Base-by-base conservation (phyloP, 92 coral and sea anemone species). In the Porites rus region DNA sequence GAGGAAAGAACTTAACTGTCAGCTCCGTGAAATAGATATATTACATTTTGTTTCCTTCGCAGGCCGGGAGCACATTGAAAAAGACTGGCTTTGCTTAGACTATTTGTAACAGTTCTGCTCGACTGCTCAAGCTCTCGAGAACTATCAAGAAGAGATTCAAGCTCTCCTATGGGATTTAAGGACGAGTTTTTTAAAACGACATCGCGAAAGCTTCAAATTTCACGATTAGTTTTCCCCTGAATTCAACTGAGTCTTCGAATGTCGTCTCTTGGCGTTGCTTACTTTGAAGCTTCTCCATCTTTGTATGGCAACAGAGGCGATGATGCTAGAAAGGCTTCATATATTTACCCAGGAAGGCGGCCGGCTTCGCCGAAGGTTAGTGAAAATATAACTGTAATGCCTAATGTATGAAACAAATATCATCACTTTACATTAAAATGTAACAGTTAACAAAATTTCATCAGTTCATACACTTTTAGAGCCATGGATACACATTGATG, bases 361-460 rank as follows among this genome's bases (percentile, higher is more conserved):
- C 69, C 13, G 17, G 46, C 46, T 38, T 38, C 60, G 52, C 19
- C 60, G 19, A 70, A 71, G 86, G 86, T 81, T 9, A 81, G 86
- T 53, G 3, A 21, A 53, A 24, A 56, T 56, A 56, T 9, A 56
- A 56, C 16, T 56, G 61, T 56, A 56, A 9, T 54, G 7, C 60
- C 10, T 38, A 38, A 38, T 38, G 0, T 38, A 8, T 56, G 11
- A 56, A 56, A 14, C 14, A 10, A 38, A 38, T 38, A 38, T 38
- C 46, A 38, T 38, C 46, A 38, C 46, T 38, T 38, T 38, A 38
- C 46, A 38, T 38, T 38, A 38, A 38, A 38, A 38, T 38, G 46
- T 38, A 38, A 38, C 46, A 38, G 6, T 38, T 38, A 3, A 38
- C 46, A 38, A 38, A 38, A 38, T 38, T 38, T 38, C 46, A 38